These are phyloP conservation scores for Nephrotoma guestfalica DNA, from an alignment of 2,888 invertebrate species.

Conservation along the genomic window DNA sequence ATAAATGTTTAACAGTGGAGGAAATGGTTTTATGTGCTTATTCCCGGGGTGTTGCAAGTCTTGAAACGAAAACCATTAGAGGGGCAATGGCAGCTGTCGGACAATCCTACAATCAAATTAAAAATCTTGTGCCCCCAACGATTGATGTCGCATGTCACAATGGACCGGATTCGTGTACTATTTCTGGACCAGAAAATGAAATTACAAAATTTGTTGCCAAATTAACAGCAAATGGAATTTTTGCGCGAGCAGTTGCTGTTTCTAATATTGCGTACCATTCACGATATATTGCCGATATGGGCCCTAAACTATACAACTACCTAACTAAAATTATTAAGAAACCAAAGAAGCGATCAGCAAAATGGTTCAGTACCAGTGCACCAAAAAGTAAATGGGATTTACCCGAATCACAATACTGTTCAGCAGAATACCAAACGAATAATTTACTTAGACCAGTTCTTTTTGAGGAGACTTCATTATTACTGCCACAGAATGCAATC, in stretches of 20 bases:
- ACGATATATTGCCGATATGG: constrained; percentile 57
- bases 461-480: constrained; percentile 45
- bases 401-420: constrained; percentile 42
- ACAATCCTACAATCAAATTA: constrained; percentile 40
- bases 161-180: constrained; percentile 69
- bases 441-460: constrained; percentile 50
- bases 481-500: constrained; percentile 46
- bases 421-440: constrained; percentile 80
- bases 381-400: constrained; percentile 56
- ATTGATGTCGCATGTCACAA: constrained; percentile 84
- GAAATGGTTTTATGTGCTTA: constrained; percentile 77
- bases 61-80: constrained; percentile 50
- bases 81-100: constrained; percentile 87
- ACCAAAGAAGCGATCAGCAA: constrained; percentile 50
- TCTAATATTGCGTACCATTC: constrained; percentile 86
- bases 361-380: constrained; percentile 79
- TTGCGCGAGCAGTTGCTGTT: constrained; percentile 70
- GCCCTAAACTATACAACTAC: constrained; percentile 48
- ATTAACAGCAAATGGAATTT: constrained; percentile 54
- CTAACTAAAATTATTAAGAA: constrained; percentile 46
- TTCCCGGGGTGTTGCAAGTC: constrained; percentile 61
- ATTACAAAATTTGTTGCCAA: constrained; percentile 50
- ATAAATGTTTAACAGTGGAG: constrained; percentile 76
- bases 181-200: constrained; percentile 67
- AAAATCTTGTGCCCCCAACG: constrained; percentile 49